These are phyloP conservation scores for Aporophyla nigra DNA, from an alignment of 2,888 invertebrate genomes.

Conservation along the genomic window DNA sequence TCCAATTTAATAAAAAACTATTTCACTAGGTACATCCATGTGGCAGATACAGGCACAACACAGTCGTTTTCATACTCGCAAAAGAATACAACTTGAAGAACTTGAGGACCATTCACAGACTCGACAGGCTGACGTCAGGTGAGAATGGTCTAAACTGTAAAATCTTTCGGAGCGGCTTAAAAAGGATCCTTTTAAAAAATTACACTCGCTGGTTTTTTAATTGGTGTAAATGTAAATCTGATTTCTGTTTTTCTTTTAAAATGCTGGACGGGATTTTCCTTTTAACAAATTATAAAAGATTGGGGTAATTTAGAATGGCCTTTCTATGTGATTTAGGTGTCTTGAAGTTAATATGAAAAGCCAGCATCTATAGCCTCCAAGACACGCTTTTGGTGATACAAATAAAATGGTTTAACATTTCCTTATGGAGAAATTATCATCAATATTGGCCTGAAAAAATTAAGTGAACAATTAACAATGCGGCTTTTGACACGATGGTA, in stretches of 20 bases:
- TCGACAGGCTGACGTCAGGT: conserved; percentile 99
- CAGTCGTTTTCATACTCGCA: conserved; percentile 98
- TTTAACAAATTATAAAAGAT: conserved; percentile 23
- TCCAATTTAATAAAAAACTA: conserved; percentile 53
- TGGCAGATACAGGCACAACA: conserved; percentile 99
- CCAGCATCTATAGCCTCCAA: not conserved
- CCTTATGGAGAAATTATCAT: not conserved
- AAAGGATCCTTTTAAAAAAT: conserved; percentile 33
- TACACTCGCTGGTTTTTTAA: conserved; percentile 26
- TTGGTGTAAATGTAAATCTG: conserved; percentile 18
- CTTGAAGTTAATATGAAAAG: not conserved
- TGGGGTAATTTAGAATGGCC: not conserved
- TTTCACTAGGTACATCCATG: conserved; percentile 97
- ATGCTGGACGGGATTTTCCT: conserved; percentile 2
- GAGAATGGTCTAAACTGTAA: conserved; percentile 62
- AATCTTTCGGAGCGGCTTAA: conserved; percentile 34
- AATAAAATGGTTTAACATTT: not conserved
- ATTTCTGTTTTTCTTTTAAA: conserved; percentile 20
- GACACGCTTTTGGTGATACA: not conserved
- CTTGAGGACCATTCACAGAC: conserved; percentile 97
- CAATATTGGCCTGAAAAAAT: not conserved
- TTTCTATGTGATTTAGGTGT: not conserved
- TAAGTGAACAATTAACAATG: not conserved
- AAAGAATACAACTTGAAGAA: conserved; percentile 98
- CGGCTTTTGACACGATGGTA: too few species aligned